A percentile compares a stretch with the other conserved stretches of the same genome.
Conservation (phyloP, 30 jellyfish, hydroid and myxozoan genomes). For the Rhopilema esculentum region DNA sequence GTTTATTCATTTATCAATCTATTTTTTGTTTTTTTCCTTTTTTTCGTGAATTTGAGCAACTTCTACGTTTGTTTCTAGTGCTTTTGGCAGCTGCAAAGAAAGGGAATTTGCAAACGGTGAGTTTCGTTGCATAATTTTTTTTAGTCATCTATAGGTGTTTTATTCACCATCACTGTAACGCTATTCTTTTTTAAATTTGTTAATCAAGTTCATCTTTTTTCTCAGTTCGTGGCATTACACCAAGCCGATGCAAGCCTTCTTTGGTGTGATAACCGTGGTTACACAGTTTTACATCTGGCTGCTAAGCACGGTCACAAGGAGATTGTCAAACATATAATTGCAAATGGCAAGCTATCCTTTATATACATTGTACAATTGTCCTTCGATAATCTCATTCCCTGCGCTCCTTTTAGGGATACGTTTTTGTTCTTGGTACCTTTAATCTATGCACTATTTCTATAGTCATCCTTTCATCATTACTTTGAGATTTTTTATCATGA, state of each 20-base stretch:
- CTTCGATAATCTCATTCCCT: too few species aligned
- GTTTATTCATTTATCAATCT: not conserved
- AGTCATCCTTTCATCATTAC: not conserved
- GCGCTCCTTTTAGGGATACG: too few species aligned
- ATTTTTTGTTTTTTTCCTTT: not conserved
- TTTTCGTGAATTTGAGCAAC: not conserved
- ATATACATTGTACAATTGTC: not conserved
- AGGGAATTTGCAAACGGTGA: constrained; percentile 52
- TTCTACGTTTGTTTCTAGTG: constrained; percentile 42
- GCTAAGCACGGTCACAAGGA: constrained; percentile 86
- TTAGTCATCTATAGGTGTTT: not conserved
- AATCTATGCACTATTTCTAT: too few species aligned
- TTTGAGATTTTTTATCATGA: too few species aligned
- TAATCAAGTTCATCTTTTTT: not conserved
- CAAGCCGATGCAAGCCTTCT: constrained; percentile 73
- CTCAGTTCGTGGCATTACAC: constrained; percentile 59
- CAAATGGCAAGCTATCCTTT: constrained; percentile 28
- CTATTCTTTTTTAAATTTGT: not conserved
- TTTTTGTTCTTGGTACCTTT: too few species aligned
- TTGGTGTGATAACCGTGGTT: constrained; percentile 83
- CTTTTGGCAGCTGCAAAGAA: constrained; percentile 62
- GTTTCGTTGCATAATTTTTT: not conserved
- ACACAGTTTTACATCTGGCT: constrained; percentile 85
- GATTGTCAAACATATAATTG: constrained; percentile 60
- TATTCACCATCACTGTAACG: not conserved